phyloP scores from a whole-genome alignment of 2,113 vertebrate species.

The Pardalotus punctatus region DNA sequence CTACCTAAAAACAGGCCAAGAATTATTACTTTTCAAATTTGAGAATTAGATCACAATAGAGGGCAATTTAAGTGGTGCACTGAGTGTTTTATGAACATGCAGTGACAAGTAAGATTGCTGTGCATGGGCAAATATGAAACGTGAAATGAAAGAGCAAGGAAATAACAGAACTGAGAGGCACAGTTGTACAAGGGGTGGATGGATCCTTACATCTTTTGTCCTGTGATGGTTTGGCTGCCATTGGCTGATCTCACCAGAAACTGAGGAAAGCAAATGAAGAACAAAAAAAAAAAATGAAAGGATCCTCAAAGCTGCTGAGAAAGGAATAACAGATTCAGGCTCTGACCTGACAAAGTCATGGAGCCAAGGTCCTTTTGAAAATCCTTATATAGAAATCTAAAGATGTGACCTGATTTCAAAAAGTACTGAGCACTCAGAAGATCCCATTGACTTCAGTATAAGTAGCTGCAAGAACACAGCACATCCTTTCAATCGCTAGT shows the following conservation, averaged over 20 bases:
- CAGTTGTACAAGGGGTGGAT: not conserved
- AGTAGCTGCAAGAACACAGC: not conserved
- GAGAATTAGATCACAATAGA: not conserved
- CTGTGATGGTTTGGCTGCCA: not conserved
- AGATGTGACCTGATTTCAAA: conserved; percentile 36
- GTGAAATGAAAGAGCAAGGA: not conserved
- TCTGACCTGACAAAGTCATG: conserved; percentile 13
- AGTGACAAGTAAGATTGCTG: conserved; percentile 2
- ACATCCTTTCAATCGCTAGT: not conserved
- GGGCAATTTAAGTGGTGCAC: not conserved
- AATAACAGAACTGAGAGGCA: not conserved
- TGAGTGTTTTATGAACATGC: not conserved
- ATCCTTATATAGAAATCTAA: conserved; percentile 35
- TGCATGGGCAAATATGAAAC: not conserved
- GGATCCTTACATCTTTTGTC: not conserved
- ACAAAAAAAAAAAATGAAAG: not conserved
- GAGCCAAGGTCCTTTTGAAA: conserved; percentile 33
- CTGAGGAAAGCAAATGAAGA: not conserved
- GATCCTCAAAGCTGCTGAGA: conserved; percentile 12
- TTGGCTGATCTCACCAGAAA: not conserved
- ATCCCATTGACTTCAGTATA: not conserved
- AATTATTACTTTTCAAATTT: conserved; percentile 33
- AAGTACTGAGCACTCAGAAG: not conserved
- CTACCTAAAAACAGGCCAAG: not conserved
- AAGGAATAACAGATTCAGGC: not conserved